These are phyloP conservation scores for Merluccius polli DNA, from an alignment of 2,797 vertebrate genomes.

Conservation along the genomic window DNA sequence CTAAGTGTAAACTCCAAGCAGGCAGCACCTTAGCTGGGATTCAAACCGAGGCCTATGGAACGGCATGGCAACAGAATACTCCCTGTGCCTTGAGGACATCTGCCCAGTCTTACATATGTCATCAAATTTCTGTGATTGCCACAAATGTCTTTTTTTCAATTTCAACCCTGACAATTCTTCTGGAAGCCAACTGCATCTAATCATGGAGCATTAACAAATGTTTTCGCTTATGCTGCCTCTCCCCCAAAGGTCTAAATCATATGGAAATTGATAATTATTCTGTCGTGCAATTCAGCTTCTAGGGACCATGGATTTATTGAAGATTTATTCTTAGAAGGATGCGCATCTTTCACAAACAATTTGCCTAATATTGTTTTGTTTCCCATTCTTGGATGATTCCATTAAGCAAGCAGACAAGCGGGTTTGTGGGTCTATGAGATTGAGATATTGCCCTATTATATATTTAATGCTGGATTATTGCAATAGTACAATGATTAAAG, in stretches of 20 bases:
- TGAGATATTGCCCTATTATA: constrained; percentile 31
- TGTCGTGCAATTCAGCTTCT: constrained; percentile 54
- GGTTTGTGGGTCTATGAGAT: constrained; percentile 38
- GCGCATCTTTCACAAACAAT: constrained; percentile 65
- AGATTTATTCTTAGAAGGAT: constrained; percentile 47
- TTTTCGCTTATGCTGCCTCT: constrained; percentile 63
- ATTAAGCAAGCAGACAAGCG: constrained; percentile 1
- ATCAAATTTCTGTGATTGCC: constrained; percentile 64
- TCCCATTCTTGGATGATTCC: constrained; percentile 1
- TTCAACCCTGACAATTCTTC: constrained; percentile 54
- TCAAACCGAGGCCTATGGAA: neutral
- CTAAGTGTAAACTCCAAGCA: no score
- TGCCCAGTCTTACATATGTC: constrained; percentile 51
- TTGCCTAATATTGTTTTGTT: constrained; percentile 53
- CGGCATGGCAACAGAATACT: neutral
- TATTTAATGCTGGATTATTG: constrained; percentile 34
- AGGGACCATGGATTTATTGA: constrained; percentile 64
- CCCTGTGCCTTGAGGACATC: constrained; percentile 11
- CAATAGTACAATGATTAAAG: neutral
- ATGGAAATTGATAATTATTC: constrained; percentile 79
- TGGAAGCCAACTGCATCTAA: constrained; percentile 54
- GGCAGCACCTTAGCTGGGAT: neutral
- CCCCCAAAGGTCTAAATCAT: constrained; percentile 64
- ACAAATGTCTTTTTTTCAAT: constrained; percentile 53
- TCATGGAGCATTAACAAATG: constrained; percentile 64